Evolutionary conservation across 53 echinoderm and acorn worm species (phyloP).

Genomic region (Astropecten irregularis): DNA sequence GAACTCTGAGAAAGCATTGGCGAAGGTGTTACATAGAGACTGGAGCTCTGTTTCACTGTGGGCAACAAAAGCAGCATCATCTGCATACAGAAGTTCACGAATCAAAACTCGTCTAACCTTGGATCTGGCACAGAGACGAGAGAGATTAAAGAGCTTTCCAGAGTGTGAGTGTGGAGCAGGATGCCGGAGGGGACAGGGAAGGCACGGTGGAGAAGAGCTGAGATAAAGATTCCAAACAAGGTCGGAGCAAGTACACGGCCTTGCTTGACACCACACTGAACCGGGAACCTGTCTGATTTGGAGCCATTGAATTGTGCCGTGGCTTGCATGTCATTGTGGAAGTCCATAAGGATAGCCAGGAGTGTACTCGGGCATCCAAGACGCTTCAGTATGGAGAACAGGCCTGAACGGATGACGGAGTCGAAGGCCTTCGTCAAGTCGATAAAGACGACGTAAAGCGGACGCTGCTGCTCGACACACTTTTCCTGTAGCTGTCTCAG

Average conservation of each 20-base stretch:
- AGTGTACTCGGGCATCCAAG: too few species aligned
- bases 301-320: too few species aligned
- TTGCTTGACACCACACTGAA: neutral
- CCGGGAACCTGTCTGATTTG: neutral
- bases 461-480: too few species aligned
- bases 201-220: constrained; percentile 11
- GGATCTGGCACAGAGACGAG: neutral
- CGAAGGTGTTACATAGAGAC: neutral
- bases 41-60: neutral
- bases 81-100: neutral
- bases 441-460: too few species aligned
- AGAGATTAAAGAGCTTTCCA: neutral
- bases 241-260: neutral
- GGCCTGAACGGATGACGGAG: neutral
- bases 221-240: constrained; percentile 7
- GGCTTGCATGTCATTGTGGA: too few species aligned
- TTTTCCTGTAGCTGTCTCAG: too few species aligned
- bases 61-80: neutral
- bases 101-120: neutral
- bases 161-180: constrained; percentile 11
- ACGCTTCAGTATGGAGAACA: too few species aligned
- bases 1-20: neutral
- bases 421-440: constrained; percentile 50
- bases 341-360: too few species aligned
- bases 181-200: neutral